A percentile compares a stretch with the other conserved stretches of the same genome.
Evolutionary conservation across 2,888 invertebrate genomes (phyloP).

Genomic region (Cataglyphis livida): DNA sequence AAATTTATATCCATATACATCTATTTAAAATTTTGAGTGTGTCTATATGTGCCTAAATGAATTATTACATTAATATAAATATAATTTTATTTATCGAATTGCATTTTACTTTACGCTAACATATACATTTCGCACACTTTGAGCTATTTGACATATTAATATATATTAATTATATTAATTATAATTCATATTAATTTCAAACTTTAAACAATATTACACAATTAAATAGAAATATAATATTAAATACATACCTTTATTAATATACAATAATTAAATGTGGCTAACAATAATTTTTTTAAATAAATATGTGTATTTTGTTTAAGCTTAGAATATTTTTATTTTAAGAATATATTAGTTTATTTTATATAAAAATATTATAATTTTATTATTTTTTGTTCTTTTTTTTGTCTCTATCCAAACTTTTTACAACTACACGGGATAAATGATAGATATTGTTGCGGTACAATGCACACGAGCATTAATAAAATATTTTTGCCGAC

Average conservation of each 20-base stretch:
- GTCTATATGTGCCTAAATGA: too few relatives aligned
- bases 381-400: neutral
- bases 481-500: constrained; percentile 40
- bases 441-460: constrained; percentile 3
- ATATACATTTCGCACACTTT: neutral
- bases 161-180: too few relatives aligned
- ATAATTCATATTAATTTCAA: neutral
- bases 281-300: neutral
- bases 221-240: neutral
- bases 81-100: neutral
- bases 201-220: neutral
- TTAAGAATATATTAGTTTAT: neutral
- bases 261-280: neutral
- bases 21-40: too few relatives aligned
- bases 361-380: constrained; percentile 1
- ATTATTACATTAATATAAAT: too few relatives aligned
- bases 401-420: neutral
- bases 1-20: too few relatives aligned
- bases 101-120: neutral
- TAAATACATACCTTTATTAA: neutral
- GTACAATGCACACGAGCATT: constrained; percentile 12
- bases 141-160: neutral
- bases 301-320: neutral
- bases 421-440: neutral
- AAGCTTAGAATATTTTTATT: neutral